These are phyloP conservation scores for Caenorhabditis doughertyi DNA, from an alignment of 2,888 invertebrate species.

Conservation along the genomic window DNA sequence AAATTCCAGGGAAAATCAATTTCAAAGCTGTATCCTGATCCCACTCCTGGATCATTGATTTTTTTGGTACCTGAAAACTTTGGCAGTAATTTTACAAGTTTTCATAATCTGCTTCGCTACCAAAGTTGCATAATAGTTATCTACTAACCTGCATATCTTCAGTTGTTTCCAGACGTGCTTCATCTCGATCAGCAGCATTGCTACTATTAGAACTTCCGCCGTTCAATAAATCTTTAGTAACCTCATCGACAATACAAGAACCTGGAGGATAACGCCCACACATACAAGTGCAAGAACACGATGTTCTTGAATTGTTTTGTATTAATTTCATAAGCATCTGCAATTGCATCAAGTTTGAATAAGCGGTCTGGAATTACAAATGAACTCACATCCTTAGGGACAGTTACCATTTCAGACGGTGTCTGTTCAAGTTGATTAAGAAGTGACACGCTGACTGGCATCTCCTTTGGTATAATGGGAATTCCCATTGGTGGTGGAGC, in stretches of 20 bases:
- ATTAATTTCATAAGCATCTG: slow-evolving; percentile 70
- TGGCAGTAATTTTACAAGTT: neutral
- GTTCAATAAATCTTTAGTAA: slow-evolving; percentile 67
- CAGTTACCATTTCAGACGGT: slow-evolving; percentile 67
- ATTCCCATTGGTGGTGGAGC: neutral
- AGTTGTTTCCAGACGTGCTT: slow-evolving; percentile 65
- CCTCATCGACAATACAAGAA: slow-evolving; percentile 78
- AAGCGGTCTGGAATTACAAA: slow-evolving; percentile 33
- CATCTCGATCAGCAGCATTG: slow-evolving; percentile 54
- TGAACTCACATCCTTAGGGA: slow-evolving; percentile 67
- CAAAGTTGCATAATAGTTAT: neutral
- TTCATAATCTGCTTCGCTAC: neutral
- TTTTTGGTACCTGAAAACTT: neutral
- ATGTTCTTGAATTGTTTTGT: slow-evolving; percentile 59
- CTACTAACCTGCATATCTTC: slow-evolving; percentile 68
- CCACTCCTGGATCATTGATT: too few relatives aligned
- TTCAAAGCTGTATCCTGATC: too few relatives aligned
- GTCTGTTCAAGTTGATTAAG: slow-evolving; percentile 48
- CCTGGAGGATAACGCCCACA: slow-evolving; percentile 80
- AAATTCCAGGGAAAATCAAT: too few relatives aligned
- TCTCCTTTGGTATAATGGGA: slow-evolving; percentile 38
- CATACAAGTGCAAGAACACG: slow-evolving; percentile 68
- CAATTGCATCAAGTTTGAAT: slow-evolving; percentile 21
- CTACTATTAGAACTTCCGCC: slow-evolving; percentile 65
- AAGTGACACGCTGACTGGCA: slow-evolving; percentile 39